These are phyloP conservation scores for Melikaiella ostensackeni DNA, from an alignment of 2,888 invertebrate species.

Conservation along the genomic window DNA sequence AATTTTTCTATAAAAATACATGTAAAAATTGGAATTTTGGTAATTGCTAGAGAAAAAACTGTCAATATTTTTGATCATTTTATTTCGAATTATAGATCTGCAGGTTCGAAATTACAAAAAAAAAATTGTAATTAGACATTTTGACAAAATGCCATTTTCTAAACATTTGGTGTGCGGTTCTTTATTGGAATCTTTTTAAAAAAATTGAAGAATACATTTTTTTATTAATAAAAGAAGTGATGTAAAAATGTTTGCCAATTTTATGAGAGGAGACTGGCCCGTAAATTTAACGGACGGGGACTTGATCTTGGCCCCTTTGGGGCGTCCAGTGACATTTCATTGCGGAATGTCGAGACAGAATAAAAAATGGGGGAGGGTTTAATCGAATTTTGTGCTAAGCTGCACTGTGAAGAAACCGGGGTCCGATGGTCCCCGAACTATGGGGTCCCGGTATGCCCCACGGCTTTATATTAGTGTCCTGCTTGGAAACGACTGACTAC, in stretches of 20 bases:
- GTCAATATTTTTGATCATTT: no score
- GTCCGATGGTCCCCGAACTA: neutral
- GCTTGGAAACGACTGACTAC: neutral
- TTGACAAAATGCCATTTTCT: no score
- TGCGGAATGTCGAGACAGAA: neutral
- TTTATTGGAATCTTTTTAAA: no score
- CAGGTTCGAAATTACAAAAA: no score
- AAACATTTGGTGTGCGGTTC: no score
- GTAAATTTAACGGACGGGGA: neutral
- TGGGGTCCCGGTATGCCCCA: neutral
- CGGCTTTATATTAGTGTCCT: neutral
- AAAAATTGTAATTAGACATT: no score
- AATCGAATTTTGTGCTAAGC: neutral
- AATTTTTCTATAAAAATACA: no score
- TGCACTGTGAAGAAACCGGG: neutral
- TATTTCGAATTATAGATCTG: no score
- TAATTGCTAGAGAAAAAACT: no score
- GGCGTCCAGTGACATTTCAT: slow-evolving; percentile 15
- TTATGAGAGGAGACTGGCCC: neutral
- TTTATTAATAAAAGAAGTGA: neutral
- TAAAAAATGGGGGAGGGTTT: neutral
- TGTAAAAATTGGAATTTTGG: no score
- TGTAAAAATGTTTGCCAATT: neutral
- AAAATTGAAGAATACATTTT: neutral
- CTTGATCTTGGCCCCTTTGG: neutral